Evolutionary conservation across 1,140 invertebrate genomes (phyloP).

Genomic region (Pogonomyrmex barbatus): DNA sequence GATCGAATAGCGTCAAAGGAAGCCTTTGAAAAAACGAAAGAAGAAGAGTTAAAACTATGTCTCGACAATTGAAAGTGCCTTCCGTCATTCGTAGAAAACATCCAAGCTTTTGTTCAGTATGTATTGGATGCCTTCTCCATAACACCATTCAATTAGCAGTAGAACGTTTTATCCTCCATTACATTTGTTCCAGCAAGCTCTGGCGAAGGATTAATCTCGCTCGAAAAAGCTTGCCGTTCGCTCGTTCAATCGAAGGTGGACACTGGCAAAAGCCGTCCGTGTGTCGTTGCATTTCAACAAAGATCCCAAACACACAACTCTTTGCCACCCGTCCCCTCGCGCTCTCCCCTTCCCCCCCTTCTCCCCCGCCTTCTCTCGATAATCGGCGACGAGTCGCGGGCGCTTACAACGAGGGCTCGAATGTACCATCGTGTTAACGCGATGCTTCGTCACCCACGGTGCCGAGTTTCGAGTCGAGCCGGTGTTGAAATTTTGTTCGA

Average conservation of each 20-base stretch:
- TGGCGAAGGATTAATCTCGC: constrained; percentile 57
- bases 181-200: constrained; percentile 44
- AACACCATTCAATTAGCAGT: constrained; percentile 62
- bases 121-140: constrained; percentile 46
- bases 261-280: constrained; percentile 19
- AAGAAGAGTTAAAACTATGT: constrained; percentile 19
- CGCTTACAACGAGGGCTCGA: constrained; percentile 60
- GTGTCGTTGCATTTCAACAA: constrained; percentile 51
- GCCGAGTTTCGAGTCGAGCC: constrained; percentile 72
- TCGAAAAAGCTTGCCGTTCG: constrained; percentile 38
- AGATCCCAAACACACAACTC: constrained; percentile 51
- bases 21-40: not conserved
- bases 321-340: constrained; percentile 3
- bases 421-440: constrained; percentile 73
- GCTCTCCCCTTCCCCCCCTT: not conserved
- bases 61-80: constrained; percentile 31
- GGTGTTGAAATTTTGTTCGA: constrained; percentile 77
- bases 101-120: constrained; percentile 33
- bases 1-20: not conserved
- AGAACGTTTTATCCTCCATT: constrained; percentile 47
- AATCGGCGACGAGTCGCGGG: constrained; percentile 50
- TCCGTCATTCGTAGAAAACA: constrained; percentile 28
- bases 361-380: constrained; percentile 11
- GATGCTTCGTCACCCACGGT: constrained; percentile 76
- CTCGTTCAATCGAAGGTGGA: constrained; percentile 49